Base-by-base conservation (phyloP, 2,113 vertebrate species). In the Neolamprologus caudopunctatus region DNA sequence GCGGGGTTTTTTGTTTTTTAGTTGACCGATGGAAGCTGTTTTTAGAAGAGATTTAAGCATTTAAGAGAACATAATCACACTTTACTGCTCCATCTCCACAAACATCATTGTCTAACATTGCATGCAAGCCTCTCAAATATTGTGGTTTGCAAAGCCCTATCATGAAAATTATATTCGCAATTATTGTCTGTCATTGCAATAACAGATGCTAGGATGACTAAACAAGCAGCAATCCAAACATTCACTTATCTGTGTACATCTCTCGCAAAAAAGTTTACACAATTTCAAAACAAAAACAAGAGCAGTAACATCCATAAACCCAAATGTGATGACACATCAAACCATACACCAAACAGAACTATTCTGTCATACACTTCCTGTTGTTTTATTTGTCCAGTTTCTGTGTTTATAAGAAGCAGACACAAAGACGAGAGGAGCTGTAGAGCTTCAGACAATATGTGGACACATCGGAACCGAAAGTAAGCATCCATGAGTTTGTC, bases 161-260 rank as follows among this genome's bases (percentile, higher is more conserved):
- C 79, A 24, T 33, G 84, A 92, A 87, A 88, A 94, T 95, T 37
- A 95, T 95, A 95, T 94, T 94, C 88, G 85, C 91, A 94, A 92
- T 94, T 91, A 95, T 94, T 92, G 91, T 89, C 89, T 88, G 85
- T 94, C 95, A 93, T 96, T 85, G 87, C 89, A 94, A 96, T 93
- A 95, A 96, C 96, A 97, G 93, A 94, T 90, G 78, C 85, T 68
- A n/a, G 81, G 87, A 92, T 90, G 93, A 92, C 93, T 96, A 96
- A 96, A 95, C 95, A 96, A 93, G 93, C 91, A 86, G 90, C 87
- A 93, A 93, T 95, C 94, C 94, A 96, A 96, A 96, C 95, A 96
- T 86, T 85, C 89, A 84, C 87, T 93, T 94, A 95, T 96, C 95
- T 97, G 95, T 96, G 96, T 96, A 97, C 95, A 92, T 96, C 94